Percentiles rank a stretch among this genome's conserved stretches.
Evolutionary conservation across 2,888 invertebrate genomes (phyloP).

Genomic region (Trichopoda pennipes): DNA sequence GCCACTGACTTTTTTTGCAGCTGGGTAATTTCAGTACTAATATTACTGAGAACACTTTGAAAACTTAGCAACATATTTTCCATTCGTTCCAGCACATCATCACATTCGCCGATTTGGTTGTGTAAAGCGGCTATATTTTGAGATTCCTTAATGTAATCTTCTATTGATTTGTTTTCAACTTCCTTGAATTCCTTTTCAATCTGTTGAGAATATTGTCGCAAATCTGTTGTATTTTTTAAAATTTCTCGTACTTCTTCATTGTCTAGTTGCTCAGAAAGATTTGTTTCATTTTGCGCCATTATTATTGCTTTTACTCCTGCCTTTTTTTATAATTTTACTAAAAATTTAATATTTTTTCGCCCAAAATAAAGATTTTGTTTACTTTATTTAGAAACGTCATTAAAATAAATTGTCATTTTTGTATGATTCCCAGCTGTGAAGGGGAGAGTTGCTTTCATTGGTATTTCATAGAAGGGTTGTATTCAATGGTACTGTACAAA

Average conservation of each 20-base stretch:
- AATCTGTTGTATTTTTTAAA: slow-evolving; percentile 94
- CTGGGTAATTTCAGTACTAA: slow-evolving; percentile 97
- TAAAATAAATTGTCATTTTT: not conserved
- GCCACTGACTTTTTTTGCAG: slow-evolving; percentile 96
- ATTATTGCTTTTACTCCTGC: not conserved
- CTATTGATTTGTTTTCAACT: slow-evolving; percentile 92
- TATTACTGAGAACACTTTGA: slow-evolving; percentile 95
- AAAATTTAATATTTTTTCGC: not conserved
- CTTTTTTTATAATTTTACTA: too few species aligned
- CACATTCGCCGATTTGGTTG: slow-evolving; percentile 97
- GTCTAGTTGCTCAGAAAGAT: slow-evolving; percentile 83
- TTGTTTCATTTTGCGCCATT: slow-evolving; percentile 70
- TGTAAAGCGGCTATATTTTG: slow-evolving; percentile 97
- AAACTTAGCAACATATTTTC: slow-evolving; percentile 88
- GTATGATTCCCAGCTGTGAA: not conserved
- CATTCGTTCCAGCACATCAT: slow-evolving; percentile 94
- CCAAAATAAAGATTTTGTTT: not conserved
- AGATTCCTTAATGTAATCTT: slow-evolving; percentile 96
- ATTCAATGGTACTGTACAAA: not conserved
- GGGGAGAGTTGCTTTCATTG: not conserved
- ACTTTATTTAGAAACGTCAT: not conserved
- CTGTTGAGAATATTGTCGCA: slow-evolving; percentile 96
- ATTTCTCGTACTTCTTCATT: slow-evolving; percentile 97
- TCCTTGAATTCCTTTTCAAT: slow-evolving; percentile 93
- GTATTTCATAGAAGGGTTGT: not conserved